A percentile compares a stretch with the other conserved stretches of the same genome.
phyloP scores from a whole-genome alignment of 92 coral and sea anemone genomes.

The Phenganax subtilis region DNA sequence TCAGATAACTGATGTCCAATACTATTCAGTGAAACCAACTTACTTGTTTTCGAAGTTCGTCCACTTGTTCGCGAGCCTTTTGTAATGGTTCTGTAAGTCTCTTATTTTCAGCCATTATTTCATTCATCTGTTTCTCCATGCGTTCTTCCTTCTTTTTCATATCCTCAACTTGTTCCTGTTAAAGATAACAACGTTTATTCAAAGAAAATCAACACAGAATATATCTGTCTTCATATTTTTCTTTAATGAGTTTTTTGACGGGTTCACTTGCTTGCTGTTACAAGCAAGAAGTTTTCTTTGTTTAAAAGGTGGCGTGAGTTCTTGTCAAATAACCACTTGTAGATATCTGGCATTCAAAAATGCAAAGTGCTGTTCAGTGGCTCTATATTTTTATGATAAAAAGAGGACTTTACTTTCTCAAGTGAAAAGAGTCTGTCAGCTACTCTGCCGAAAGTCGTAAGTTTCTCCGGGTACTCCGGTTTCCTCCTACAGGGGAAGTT shows the following conservation, averaged over 20 bases:
- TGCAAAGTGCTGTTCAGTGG: not conserved
- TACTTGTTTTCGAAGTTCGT: constrained; percentile 92
- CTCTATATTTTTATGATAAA: too few species aligned
- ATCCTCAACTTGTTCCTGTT: constrained; percentile 98
- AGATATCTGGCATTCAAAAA: not conserved
- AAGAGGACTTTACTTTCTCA: too few species aligned
- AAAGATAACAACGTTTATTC: not conserved
- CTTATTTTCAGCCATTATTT: constrained; percentile 96
- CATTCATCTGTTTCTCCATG: constrained; percentile 99
- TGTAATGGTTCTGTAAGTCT: constrained; percentile 91
- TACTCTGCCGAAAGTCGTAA: too few species aligned
- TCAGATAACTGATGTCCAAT: too few species aligned
- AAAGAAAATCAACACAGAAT: too few species aligned
- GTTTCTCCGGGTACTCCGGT: too few species aligned
- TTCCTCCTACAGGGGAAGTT: too few species aligned
- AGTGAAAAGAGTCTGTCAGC: too few species aligned
- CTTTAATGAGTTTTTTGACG: too few species aligned
- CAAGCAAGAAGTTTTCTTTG: too few species aligned
- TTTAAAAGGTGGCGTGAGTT: too few species aligned
- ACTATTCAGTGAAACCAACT: not conserved
- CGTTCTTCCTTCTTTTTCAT: constrained; percentile 99
- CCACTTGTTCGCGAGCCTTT: constrained; percentile 96
- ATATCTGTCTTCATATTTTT: not conserved
- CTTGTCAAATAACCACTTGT: not conserved
- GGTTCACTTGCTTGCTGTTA: too few species aligned